phyloP scores from a whole-genome alignment of 2,888 invertebrate species.

The Scaptodrosophila latifasciaeformis region DNA sequence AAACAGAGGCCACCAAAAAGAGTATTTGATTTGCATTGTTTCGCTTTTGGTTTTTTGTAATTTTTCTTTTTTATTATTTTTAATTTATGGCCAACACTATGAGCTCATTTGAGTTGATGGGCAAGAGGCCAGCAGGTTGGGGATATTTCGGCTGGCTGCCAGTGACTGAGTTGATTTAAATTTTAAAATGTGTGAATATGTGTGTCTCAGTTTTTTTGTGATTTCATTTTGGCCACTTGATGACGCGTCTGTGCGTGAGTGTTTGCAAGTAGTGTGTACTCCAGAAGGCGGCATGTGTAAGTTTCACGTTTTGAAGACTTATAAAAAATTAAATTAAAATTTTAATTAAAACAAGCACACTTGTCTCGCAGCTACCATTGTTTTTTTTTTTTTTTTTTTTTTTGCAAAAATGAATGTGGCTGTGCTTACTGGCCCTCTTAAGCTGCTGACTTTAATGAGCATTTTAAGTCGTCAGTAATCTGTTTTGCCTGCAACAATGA shows the following conservation, averaged over 20 bases:
- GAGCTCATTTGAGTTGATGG: neutral
- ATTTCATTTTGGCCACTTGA: constrained; percentile 63
- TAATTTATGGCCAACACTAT: constrained; percentile 8
- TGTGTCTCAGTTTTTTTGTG: no score
- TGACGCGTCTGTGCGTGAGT: constrained; percentile 6
- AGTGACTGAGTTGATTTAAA: constrained; percentile 25
- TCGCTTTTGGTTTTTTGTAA: no score
- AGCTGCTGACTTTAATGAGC: constrained; percentile 47
- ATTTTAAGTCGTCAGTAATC: constrained; percentile 11
- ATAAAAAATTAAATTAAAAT: constrained; percentile 53
- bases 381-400: neutral
- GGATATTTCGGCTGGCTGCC: neutral
- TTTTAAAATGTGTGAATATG: no score
- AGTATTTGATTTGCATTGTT: no score
- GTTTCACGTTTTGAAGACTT: constrained; percentile 4
- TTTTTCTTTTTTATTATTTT: constrained; percentile 50
- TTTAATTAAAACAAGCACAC: constrained; percentile 63
- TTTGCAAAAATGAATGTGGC: neutral
- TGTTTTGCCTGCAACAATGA: constrained; percentile 8
- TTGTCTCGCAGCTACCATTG: constrained; percentile 23
- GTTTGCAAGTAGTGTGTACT: neutral
- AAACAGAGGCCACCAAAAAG: no score
- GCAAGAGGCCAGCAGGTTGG: constrained; percentile 29
- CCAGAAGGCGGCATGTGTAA: neutral
- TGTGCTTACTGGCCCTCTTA: constrained; percentile 8